phyloP scores from a whole-genome alignment of 2,888 invertebrate species.

The Catonia carolina region DNA sequence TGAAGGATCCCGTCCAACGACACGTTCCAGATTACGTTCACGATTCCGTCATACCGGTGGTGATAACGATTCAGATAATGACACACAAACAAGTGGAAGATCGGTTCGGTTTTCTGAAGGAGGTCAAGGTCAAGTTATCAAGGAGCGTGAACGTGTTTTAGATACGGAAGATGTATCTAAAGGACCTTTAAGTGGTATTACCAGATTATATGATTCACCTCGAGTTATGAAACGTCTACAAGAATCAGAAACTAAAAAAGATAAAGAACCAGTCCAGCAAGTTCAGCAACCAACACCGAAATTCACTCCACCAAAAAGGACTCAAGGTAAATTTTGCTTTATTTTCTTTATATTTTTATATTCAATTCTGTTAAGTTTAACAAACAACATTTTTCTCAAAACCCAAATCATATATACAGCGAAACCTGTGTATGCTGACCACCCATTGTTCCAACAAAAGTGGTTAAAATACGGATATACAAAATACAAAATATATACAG shows the following conservation, averaged over 20 bases:
- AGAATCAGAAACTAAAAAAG: conserved; percentile 72
- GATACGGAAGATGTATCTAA: conserved; percentile 83
- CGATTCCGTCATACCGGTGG: conserved; percentile 58
- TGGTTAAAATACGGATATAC: too few species aligned
- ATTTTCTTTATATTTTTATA: too few species aligned
- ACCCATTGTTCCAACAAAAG: too few species aligned
- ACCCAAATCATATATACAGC: too few species aligned
- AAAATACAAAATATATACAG: too few species aligned
- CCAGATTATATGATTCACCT: conserved; percentile 77
- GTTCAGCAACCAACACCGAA: conserved; percentile 45
- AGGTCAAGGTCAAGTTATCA: conserved; percentile 41
- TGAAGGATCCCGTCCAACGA: conserved; percentile 45
- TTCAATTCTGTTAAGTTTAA: too few species aligned
- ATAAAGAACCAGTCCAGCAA: conserved; percentile 53
- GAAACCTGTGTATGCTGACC: too few species aligned
- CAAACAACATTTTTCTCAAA: too few species aligned
- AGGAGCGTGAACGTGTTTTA: conserved; percentile 58
- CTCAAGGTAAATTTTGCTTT: too few species aligned
- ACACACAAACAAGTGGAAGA: conserved; percentile 43
- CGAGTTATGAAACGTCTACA: conserved; percentile 83
- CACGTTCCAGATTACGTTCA: conserved; percentile 52
- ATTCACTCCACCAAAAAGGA: conserved; percentile 41
- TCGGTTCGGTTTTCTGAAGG: conserved; percentile 43
- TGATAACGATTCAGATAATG: conserved; percentile 42
- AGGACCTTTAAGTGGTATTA: conserved; percentile 79